Conservation (phyloP, 2,797 vertebrate species). For the Acipenser ruthenus region DNA sequence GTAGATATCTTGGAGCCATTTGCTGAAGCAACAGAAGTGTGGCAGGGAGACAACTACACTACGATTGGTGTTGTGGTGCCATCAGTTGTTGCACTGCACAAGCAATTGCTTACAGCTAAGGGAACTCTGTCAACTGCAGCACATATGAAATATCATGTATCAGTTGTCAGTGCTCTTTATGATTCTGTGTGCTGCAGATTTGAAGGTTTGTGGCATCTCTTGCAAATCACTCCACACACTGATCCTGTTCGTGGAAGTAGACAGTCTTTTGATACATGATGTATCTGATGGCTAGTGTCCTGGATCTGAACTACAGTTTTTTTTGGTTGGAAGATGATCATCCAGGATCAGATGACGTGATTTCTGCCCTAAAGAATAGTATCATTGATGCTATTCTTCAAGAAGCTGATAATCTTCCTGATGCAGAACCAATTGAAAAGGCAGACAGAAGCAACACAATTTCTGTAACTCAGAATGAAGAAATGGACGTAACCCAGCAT, state of each 20-base stretch:
- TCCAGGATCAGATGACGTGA: slow-evolving; percentile 1
- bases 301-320: too few relatives aligned
- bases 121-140: neutral
- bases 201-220: too few relatives aligned
- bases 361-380: neutral
- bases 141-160: too few relatives aligned
- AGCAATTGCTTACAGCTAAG: neutral
- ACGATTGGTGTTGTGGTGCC: neutral
- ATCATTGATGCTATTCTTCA: neutral
- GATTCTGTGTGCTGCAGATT: too few relatives aligned
- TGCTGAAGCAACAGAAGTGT: neutral
- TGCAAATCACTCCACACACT: too few relatives aligned
- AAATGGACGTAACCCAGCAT: too few relatives aligned
- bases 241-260: too few relatives aligned
- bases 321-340: too few relatives aligned
- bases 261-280: too few relatives aligned
- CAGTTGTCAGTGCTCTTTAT: neutral
- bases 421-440: neutral
- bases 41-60: neutral
- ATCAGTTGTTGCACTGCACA: neutral
- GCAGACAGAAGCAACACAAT: too few relatives aligned
- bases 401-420: slow-evolving; percentile 10
- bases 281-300: too few relatives aligned
- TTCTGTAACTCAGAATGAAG: too few relatives aligned
- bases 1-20: slow-evolving; percentile 5